phyloP scores from a whole-genome alignment of 2,888 invertebrate genomes.

The Mactromeris polynyma region DNA sequence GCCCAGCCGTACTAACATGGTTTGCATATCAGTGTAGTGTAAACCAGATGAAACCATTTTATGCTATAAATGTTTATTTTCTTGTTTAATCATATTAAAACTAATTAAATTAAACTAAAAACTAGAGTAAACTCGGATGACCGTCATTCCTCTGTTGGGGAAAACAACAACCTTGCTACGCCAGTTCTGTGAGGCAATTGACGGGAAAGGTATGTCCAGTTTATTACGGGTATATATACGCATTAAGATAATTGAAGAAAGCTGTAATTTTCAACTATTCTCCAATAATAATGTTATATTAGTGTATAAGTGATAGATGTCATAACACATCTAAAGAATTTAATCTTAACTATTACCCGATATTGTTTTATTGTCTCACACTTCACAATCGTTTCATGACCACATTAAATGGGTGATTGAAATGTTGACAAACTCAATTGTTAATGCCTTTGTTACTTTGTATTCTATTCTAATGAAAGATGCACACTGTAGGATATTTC shows the following conservation, averaged over 20 bases:
- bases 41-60: too few relatives aligned
- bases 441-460: too few relatives aligned
- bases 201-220: not conserved
- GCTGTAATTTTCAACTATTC: not conserved
- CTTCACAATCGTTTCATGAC: not conserved
- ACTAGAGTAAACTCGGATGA: too few relatives aligned
- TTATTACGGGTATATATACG: not conserved
- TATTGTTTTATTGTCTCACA: not conserved
- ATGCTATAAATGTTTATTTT: too few relatives aligned
- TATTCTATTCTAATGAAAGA: too few relatives aligned
- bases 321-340: not conserved
- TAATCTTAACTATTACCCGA: not conserved
- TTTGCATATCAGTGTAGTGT: too few relatives aligned
- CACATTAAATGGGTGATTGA: too few relatives aligned
- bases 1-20: too few relatives aligned
- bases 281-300: not conserved
- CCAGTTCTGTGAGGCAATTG: not conserved
- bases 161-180: not conserved
- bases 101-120: too few relatives aligned
- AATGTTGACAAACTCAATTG: not conserved
- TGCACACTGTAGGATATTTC: too few relatives aligned
- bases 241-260: conserved; percentile 4
- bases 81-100: not conserved
- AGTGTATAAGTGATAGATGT: not conserved
- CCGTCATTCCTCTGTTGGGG: not conserved